Percentiles rank a stretch among this genome's conserved stretches.
Evolutionary conservation across 2,113 vertebrate species (phyloP).

Genomic region (Poecile atricapillus): DNA sequence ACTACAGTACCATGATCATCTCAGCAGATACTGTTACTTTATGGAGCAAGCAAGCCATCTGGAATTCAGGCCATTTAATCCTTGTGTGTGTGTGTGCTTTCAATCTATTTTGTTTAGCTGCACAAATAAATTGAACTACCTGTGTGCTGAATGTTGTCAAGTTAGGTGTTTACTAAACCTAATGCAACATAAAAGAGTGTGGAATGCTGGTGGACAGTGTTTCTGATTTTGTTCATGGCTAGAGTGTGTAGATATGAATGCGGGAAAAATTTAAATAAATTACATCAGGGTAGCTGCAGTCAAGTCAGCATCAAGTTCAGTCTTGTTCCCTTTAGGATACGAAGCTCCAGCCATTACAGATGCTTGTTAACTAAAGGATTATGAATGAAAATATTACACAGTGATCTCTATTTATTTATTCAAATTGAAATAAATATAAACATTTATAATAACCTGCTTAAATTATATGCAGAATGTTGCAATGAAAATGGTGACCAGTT

Average conservation of each 20-base stretch:
- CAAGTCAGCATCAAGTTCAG: neutral
- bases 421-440: neutral
- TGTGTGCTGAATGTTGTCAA: neutral
- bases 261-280: neutral
- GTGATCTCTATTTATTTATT: neutral
- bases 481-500: neutral
- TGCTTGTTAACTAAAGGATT: neutral
- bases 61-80: neutral
- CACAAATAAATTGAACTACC: neutral
- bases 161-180: neutral
- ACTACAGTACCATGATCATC: neutral
- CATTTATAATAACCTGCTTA: neutral
- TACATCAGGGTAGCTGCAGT: neutral
- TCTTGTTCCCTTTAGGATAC: neutral
- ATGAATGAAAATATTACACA: neutral
- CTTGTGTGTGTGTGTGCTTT: neutral
- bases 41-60: neutral
- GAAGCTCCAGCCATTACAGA: neutral
- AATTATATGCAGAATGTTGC: neutral
- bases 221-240: neutral
- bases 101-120: neutral
- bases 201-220: neutral
- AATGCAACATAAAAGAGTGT: neutral
- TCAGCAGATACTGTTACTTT: slow-evolving; percentile 17
- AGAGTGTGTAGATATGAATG: neutral